Evolutionary conservation across 2,113 vertebrate species (phyloP).

Genomic region (Setophaga petechia): DNA sequence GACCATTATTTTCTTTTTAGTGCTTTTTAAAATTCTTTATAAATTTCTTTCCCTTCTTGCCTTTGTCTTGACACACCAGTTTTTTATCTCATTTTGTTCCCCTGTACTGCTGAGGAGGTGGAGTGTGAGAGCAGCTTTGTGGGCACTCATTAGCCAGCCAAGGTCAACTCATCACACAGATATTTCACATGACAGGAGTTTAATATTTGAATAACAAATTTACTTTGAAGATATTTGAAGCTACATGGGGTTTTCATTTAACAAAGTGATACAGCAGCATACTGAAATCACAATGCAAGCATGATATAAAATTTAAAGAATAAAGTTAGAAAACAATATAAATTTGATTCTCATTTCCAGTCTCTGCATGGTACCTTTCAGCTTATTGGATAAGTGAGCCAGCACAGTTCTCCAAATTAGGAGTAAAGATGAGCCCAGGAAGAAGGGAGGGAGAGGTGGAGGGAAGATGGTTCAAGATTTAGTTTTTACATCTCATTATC

Average conservation of each 20-base stretch:
- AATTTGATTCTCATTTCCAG: neutral
- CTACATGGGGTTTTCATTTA: neutral
- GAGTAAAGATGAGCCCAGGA: neutral
- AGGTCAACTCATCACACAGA: neutral
- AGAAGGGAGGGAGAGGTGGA: neutral
- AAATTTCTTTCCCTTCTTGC: neutral
- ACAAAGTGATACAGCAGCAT: neutral
- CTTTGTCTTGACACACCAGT: accelerated
- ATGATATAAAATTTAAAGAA: neutral
- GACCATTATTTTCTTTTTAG: neutral
- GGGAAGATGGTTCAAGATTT: neutral
- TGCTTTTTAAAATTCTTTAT: neutral
- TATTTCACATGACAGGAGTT: neutral
- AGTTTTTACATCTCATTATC: neutral
- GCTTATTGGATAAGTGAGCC: neutral
- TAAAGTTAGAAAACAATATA: neutral
- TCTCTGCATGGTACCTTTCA: neutral
- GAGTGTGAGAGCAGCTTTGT: neutral
- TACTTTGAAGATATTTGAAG: neutral
- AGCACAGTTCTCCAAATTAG: neutral
- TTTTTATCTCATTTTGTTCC: neutral
- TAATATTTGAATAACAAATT: neutral
- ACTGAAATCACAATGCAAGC: neutral
- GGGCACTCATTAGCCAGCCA: neutral
- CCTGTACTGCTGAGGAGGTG: neutral